Evolutionary conservation across 2,888 invertebrate species (phyloP).

Genomic region (Sinhomidia bicolor): DNA sequence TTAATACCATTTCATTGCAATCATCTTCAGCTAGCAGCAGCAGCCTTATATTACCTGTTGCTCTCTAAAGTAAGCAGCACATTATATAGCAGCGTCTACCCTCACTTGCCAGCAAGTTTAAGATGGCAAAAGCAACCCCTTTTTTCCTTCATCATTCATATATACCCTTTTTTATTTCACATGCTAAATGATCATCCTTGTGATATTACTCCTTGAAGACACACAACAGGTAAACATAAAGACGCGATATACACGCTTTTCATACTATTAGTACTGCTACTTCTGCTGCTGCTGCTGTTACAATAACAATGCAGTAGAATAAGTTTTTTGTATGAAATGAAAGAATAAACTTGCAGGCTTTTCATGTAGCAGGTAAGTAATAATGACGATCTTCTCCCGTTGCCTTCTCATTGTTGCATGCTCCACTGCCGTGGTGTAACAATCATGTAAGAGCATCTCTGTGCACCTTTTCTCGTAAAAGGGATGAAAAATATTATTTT

Average conservation of each 20-base stretch:
- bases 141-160: background rate
- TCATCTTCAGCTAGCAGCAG: no score
- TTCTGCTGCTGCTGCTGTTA: no score
- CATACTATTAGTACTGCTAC: no score
- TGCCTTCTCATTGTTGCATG: constrained; percentile 59
- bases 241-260: background rate
- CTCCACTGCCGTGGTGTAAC: constrained; percentile 61
- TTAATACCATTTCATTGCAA: no score
- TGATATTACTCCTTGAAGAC: background rate
- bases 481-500: constrained; percentile 3
- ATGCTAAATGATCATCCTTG: background rate
- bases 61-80: no score
- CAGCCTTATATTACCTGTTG: no score
- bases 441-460: constrained; percentile 38
- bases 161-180: background rate
- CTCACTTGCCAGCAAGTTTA: background rate
- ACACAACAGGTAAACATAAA: background rate
- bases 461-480: background rate
- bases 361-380: background rate
- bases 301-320: background rate
- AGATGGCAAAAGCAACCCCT: background rate
- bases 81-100: background rate
- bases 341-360: constrained; percentile 22
- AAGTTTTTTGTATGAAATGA: background rate
- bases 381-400: constrained; percentile 43